Conservation (phyloP, 2,113 vertebrate species). For the Bubo bubo region DNA sequence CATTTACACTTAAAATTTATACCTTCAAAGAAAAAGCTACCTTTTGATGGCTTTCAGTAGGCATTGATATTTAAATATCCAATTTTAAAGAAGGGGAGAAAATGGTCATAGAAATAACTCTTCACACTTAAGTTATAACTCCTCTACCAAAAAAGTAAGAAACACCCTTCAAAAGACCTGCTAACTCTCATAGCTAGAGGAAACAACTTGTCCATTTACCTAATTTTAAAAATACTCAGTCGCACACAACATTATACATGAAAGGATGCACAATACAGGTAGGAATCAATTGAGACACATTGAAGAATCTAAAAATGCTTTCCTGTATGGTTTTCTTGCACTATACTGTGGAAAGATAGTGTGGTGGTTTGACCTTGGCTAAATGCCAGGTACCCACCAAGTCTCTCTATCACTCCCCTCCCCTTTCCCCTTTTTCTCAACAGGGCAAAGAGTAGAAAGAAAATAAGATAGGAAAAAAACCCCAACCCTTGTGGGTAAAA, state of each 20-base stretch:
- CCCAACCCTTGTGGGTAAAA: too few relatives aligned
- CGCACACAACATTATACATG: not conserved
- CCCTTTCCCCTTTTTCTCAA: too few relatives aligned
- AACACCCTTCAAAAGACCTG: not conserved
- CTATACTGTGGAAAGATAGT: not conserved
- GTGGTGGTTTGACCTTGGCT: too few relatives aligned
- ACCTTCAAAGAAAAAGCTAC: not conserved
- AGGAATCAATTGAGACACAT: not conserved
- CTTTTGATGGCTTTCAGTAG: not conserved
- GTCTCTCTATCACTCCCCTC: too few relatives aligned
- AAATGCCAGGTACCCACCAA: too few relatives aligned
- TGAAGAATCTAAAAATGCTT: not conserved
- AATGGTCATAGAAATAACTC: not conserved
- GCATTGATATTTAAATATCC: not conserved
- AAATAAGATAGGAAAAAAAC: too few relatives aligned
- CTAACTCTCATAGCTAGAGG: not conserved
- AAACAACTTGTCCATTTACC: not conserved
- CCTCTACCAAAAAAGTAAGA: not conserved
- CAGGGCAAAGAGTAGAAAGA: too few relatives aligned
- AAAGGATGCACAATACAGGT: not conserved
- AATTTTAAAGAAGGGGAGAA: not conserved
- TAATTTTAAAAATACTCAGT: not conserved
- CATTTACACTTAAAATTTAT: not conserved
- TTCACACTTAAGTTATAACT: not conserved
- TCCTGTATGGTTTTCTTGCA: not conserved